These are phyloP conservation scores for Mythimna lalbum DNA, from an alignment of 2,888 invertebrate species.

Conservation along the genomic window DNA sequence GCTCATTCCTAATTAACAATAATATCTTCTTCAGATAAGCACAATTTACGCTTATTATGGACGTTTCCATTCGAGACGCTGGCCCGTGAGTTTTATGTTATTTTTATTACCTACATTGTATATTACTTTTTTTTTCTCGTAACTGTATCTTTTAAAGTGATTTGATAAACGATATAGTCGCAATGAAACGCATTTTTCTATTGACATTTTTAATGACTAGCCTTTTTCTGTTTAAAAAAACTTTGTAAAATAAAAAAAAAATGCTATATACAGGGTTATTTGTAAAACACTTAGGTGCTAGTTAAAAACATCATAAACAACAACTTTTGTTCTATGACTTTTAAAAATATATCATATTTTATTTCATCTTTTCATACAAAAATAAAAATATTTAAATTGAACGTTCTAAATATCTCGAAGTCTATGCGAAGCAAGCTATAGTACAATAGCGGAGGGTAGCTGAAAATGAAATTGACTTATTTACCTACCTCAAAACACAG, in stretches of 20 bases:
- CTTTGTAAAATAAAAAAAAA: neutral
- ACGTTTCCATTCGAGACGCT: conserved; percentile 31
- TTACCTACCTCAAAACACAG: too few relatives aligned
- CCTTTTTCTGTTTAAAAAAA: neutral
- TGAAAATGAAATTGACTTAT: too few relatives aligned
- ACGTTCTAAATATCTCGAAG: too few relatives aligned
- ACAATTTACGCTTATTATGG: conserved; percentile 44
- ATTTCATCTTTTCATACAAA: too few relatives aligned
- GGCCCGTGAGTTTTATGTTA: conserved; percentile 23
- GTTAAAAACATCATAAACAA: too few relatives aligned
- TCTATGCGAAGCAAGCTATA: too few relatives aligned
- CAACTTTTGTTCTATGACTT: too few relatives aligned
- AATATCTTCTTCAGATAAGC: conserved; percentile 50
- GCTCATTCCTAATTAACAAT: conserved; percentile 56
- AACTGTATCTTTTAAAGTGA: neutral
- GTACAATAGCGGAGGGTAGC: too few relatives aligned
- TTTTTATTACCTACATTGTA: conserved; percentile 34
- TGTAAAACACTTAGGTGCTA: too few relatives aligned
- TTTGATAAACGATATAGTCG: neutral
- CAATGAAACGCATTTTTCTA: neutral
- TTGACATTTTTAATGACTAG: neutral
- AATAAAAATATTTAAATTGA: too few relatives aligned
- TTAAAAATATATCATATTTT: too few relatives aligned
- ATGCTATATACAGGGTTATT: too few relatives aligned
- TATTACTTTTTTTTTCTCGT: conserved; percentile 28